phyloP scores from a whole-genome alignment of 1,140 invertebrate species.

The Diachasma alloeum region DNA sequence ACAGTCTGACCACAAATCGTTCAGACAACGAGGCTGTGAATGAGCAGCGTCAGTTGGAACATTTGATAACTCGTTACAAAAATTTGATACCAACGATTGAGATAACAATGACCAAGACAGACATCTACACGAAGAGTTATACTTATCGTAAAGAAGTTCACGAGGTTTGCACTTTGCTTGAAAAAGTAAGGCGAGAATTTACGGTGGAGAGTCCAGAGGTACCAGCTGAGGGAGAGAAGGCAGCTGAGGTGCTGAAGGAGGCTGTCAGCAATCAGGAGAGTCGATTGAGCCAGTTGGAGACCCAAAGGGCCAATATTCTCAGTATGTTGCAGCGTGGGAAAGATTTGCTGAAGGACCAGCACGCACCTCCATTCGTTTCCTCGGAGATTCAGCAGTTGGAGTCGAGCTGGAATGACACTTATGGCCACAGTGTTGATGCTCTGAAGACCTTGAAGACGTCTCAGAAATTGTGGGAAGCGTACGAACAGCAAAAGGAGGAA shows the following conservation, averaged over 20 bases:
- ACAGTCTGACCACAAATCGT: conserved; percentile 83
- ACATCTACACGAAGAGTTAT: conserved; percentile 91
- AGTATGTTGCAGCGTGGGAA: conserved; percentile 90
- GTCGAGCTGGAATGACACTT: conserved; percentile 86
- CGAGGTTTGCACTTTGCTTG: conserved; percentile 80
- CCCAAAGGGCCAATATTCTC: conserved; percentile 85
- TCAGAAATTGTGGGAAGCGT: conserved; percentile 86
- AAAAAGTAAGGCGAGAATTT: conserved; percentile 78
- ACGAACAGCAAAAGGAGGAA: conserved; percentile 85
- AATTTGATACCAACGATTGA: conserved; percentile 91
- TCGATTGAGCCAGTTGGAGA: conserved; percentile 82
- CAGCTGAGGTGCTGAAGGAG: conserved; percentile 73
- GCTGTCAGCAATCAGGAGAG: conserved; percentile 82
- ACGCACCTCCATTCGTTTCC: conserved; percentile 86
- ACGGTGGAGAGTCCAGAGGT: conserved; percentile 73
- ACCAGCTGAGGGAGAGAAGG: conserved; percentile 46
- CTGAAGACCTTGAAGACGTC: conserved; percentile 83
- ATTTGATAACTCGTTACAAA: conserved; percentile 86
- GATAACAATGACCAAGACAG: conserved; percentile 89
- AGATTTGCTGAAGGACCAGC: conserved; percentile 84
- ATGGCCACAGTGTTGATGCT: conserved; percentile 83
- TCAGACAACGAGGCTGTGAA: conserved; percentile 78
- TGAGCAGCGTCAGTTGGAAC: conserved; percentile 84
- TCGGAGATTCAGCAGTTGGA: conserved; percentile 86
- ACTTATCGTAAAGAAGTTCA: conserved; percentile 88